Conservation (phyloP, 2,888 invertebrate genomes). For the Anarsia innoxiella region DNA sequence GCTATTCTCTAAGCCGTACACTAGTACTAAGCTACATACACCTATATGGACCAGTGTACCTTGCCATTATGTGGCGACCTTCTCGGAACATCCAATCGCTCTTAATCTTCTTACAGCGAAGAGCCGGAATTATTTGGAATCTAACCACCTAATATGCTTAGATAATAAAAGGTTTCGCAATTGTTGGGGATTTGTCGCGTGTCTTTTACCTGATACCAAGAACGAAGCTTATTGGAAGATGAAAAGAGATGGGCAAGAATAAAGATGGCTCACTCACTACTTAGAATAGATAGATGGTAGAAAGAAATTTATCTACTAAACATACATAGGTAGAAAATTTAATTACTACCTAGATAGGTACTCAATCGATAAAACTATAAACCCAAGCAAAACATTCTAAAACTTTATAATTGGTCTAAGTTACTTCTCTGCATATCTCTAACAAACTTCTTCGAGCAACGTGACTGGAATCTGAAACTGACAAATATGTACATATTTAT, state of each 20-base stretch:
- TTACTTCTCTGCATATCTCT: too few relatives aligned
- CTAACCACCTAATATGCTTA: slow-evolving; percentile 65
- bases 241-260: too few relatives aligned
- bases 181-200: slow-evolving; percentile 30
- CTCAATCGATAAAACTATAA: not conserved
- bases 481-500: slow-evolving; percentile 27
- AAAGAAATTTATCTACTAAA: too few relatives aligned
- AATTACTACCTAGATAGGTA: not conserved
- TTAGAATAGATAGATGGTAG: too few relatives aligned
- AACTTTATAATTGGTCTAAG: too few relatives aligned
- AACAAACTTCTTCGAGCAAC: slow-evolving; percentile 35
- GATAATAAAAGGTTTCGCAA: slow-evolving; percentile 63
- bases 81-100: slow-evolving; percentile 69
- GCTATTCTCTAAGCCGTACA: slow-evolving; percentile 46
- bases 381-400: too few relatives aligned
- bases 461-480: slow-evolving; percentile 41
- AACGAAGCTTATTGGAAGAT: not conserved
- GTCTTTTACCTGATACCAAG: slow-evolving; percentile 12
- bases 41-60: slow-evolving; percentile 23
- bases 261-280: too few relatives aligned
- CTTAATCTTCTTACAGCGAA: slow-evolving; percentile 71
- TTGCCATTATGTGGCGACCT: slow-evolving; percentile 53
- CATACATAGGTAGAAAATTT: not conserved
- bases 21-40: not conserved
- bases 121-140: slow-evolving; percentile 62